Evolutionary conservation across 1,140 invertebrate genomes (phyloP), one percentile per base, ranked within the genome.

Genomic region (Phthorimaea operculella): DNA sequence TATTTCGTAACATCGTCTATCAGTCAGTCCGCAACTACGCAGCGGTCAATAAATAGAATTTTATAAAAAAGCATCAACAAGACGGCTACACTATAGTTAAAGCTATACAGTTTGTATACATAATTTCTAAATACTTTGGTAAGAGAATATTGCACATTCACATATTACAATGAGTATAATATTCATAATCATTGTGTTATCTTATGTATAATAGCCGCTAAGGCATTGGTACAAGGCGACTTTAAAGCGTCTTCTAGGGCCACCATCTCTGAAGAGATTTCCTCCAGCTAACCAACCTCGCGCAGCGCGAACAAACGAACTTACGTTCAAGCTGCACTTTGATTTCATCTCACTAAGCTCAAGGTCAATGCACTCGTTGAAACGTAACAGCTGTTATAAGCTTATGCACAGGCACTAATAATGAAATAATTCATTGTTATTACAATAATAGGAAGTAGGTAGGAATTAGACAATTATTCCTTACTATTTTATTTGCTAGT

Each of bases 31-130:
- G 81, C 81, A 60, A 51, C 78, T 81, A 79, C 68, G 66, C 58
- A 59, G 79, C 79, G 78, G 78, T 72, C 69, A 76, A 70, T 81
- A 78, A 81, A 81, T 83, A 83, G 76, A 84, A 73, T 83, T 82
- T 84, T 80, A 74, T 80, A 84, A 76, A 83, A 81, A 84, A 84
- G 79, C 81, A 72, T 81, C 72, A 84, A 83, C 78, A 81, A 84
- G 79, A 83, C 79, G 72, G 72, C 78, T 83, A 84, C 73, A 61
- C 79, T 81, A 81, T 75, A 63, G 68, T 83, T 84, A 81, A 76
- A 81, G 76, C 76, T 84, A 80, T 75, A 79, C 71, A 78, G 36
- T 79, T 81, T 82, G 77, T 84, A 79, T 80, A 84, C 74, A 76
- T 79, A 82, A 71, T 65, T 69, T 80, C 79, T 80, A 83, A 79